Conservation (phyloP, 2,888 invertebrate species). For the Noctua pronuba region DNA sequence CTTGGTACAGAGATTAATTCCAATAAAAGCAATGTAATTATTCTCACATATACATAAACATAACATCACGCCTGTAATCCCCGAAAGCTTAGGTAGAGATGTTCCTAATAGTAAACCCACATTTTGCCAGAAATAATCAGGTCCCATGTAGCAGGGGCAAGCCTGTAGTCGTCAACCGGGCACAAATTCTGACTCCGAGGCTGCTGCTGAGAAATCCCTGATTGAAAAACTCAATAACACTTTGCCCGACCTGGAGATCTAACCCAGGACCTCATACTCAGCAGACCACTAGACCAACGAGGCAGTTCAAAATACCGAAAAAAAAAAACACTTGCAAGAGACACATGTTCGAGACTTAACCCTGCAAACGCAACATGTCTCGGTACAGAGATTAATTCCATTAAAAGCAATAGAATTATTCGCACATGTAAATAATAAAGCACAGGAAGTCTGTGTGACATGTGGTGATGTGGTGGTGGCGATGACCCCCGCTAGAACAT, state of each 20-base stretch:
- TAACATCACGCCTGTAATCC: not conserved
- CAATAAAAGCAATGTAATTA: slow-evolving; percentile 68
- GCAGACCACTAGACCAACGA: not conserved
- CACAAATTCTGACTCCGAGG: not conserved
- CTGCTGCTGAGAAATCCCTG: not conserved
- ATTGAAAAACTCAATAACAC: not conserved
- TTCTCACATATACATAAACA: slow-evolving; percentile 70
- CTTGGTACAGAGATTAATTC: slow-evolving; percentile 67
- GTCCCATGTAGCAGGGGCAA: not conserved
- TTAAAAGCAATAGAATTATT: slow-evolving; percentile 73
- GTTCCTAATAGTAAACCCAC: not conserved
- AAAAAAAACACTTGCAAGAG: slow-evolving; percentile 21
- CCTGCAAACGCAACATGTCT: slow-evolving; percentile 45
- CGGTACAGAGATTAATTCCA: slow-evolving; percentile 70
- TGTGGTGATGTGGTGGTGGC: slow-evolving; percentile 74
- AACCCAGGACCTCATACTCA: not conserved
- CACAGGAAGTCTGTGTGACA: slow-evolving; percentile 82
- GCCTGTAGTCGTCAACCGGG: not conserved
- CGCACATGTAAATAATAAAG: slow-evolving; percentile 79
- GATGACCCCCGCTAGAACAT: slow-evolving; percentile 73
- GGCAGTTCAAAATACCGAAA: not conserved
- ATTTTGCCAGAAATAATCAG: not conserved
- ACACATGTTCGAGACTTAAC: slow-evolving; percentile 52
- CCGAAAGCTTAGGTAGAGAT: not conserved
- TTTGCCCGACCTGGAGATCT: not conserved